These are phyloP conservation scores for Acanthosoma haemorrhoidale DNA, from an alignment of 2,888 invertebrate species.

Conservation along the genomic window DNA sequence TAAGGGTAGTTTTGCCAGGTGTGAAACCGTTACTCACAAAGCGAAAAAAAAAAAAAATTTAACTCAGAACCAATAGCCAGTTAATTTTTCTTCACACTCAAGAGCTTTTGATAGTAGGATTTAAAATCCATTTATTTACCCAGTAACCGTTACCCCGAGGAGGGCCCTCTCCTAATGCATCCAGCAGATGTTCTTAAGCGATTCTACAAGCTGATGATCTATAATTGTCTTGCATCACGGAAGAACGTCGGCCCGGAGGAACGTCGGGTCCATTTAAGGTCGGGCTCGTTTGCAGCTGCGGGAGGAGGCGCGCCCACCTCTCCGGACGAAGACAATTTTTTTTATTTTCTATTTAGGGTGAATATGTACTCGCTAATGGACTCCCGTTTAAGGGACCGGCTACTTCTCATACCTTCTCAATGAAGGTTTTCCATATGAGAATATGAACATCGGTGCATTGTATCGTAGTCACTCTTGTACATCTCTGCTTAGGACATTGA, in stretches of 20 bases:
- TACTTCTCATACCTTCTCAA: too few relatives aligned
- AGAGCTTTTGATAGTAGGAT: background rate
- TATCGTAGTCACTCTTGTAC: too few relatives aligned
- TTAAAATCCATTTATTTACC: conserved; percentile 11
- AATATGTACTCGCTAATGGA: too few relatives aligned
- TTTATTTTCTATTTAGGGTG: too few relatives aligned
- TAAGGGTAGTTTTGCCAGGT: too few relatives aligned
- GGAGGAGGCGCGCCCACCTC: too few relatives aligned
- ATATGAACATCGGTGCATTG: too few relatives aligned
- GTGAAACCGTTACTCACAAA: background rate
- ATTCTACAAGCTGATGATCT: conserved; percentile 1
- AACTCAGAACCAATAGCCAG: background rate
- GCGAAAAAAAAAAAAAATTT: background rate
- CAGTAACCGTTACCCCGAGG: background rate
- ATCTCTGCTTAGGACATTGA: too few relatives aligned
- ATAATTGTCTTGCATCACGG: conserved; percentile 12
- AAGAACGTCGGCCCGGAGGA: background rate
- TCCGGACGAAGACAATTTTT: too few relatives aligned
- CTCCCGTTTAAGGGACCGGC: too few relatives aligned
- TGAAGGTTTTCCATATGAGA: too few relatives aligned
- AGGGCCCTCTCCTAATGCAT: background rate
- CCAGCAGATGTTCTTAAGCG: background rate
- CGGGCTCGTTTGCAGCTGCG: background rate
- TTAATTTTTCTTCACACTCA: background rate
- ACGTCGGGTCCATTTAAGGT: background rate